These are phyloP conservation scores for Danio tinwini DNA, from an alignment of 2,797 vertebrate species.

Conservation along the genomic window DNA sequence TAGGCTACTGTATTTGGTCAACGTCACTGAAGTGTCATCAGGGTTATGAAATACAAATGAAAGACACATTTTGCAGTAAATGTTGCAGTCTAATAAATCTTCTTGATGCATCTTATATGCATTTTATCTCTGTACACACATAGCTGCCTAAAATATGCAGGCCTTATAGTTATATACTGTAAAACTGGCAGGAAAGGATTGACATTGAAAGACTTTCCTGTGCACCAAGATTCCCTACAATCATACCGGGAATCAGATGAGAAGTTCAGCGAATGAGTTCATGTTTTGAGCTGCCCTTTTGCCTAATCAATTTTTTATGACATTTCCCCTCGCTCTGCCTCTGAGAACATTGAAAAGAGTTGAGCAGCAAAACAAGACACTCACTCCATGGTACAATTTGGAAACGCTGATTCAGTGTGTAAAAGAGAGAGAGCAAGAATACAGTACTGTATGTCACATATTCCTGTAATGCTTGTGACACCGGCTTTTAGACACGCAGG, in stretches of 20 bases:
- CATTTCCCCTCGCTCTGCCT: slow-evolving; percentile 1
- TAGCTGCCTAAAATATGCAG: not conserved
- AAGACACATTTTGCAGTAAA: not conserved
- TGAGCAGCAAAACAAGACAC: not conserved
- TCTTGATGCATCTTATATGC: slow-evolving; percentile 62
- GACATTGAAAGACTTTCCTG: slow-evolving; percentile 10
- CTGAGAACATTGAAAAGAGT: not conserved
- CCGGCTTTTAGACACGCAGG: slow-evolving; percentile 25
- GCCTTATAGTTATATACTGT: slow-evolving; percentile 9
- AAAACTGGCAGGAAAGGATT: not conserved
- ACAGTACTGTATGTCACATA: not conserved
- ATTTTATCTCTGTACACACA: slow-evolving; percentile 35
- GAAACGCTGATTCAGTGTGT: not conserved
- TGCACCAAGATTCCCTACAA: not conserved
- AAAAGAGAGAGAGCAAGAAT: not conserved
- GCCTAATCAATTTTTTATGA: slow-evolving; percentile 45
- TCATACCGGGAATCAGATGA: slow-evolving; percentile 17
- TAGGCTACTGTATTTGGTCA: not conserved
- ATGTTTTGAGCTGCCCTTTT: slow-evolving; percentile 48
- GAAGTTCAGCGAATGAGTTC: slow-evolving; percentile 35
- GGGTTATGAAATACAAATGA: not conserved
- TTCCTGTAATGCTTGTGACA: slow-evolving; percentile 34
- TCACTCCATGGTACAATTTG: slow-evolving; percentile 22
- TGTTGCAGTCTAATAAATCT: slow-evolving; percentile 2
- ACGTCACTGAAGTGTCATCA: not conserved